These are phyloP conservation scores for Malurus melanocephalus DNA, from an alignment of 2,113 vertebrate genomes.

Conservation along the genomic window DNA sequence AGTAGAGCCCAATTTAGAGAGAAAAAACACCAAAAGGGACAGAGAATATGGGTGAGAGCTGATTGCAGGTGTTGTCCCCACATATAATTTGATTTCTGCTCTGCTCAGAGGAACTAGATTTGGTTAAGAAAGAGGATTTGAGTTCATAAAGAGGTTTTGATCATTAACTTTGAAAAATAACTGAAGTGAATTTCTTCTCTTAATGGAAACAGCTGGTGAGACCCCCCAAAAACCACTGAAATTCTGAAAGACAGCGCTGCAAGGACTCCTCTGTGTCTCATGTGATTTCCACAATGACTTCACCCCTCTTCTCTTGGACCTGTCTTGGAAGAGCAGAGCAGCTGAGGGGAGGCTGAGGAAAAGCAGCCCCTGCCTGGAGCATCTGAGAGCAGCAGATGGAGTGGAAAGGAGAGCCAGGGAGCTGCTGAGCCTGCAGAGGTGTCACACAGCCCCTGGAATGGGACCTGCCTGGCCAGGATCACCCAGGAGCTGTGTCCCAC, in stretches of 20 bases:
- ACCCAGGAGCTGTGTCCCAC: not conserved
- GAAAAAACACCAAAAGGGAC: not conserved
- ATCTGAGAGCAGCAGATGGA: not conserved
- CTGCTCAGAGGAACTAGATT: not conserved
- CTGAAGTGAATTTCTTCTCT: not conserved
- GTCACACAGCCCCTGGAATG: no score
- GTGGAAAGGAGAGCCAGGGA: not conserved
- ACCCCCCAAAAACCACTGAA: not conserved
- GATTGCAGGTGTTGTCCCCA: not conserved
- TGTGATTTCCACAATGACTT: not conserved
- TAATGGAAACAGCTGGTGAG: not conserved
- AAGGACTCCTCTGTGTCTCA: not conserved
- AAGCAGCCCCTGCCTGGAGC: not conserved
- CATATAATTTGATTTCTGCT: not conserved
- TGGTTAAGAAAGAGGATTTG: not conserved
- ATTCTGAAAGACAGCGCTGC: not conserved
- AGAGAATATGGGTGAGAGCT: not conserved
- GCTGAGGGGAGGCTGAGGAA: not conserved
- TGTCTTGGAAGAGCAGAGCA: not conserved
- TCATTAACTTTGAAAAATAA: not conserved
- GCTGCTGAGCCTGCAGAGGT: not conserved
- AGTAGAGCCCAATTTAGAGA: not conserved
- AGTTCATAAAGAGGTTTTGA: not conserved
- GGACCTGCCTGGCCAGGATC: not conserved
- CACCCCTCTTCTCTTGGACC: not conserved